Base-by-base conservation (phyloP, 2,113 vertebrate genomes). In the Psettodes erumei region DNA sequence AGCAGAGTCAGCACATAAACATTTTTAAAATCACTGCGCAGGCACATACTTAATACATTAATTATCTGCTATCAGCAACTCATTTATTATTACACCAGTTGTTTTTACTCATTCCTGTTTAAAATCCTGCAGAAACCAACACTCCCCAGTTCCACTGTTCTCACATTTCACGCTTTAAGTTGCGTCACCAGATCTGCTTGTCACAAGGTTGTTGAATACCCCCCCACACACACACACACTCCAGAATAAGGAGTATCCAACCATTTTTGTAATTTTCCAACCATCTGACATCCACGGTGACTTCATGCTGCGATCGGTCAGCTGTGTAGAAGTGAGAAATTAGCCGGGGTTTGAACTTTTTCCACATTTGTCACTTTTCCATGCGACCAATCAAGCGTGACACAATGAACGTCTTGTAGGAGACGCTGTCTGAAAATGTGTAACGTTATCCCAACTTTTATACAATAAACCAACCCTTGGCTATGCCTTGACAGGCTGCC, bases 1-100 rank as follows among this genome's bases (percentile, higher is more conserved):
- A 45, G 69, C 53, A 42, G 55, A 83, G 55, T 81, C 33, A 47
- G 30, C 66, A 65, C 38, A 48, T 28, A 75, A 48, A 70, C 21
- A 66, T 16, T 38, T 35, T 25, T 68, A 77, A 74, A 77, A 75
- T 68, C 37, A 59, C 18, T n/a, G 35, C 27, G 47, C 27, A 61
- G 10, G 10, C 35, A 59, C 60, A 32, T 1, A 48, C 43, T 51
- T 54, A 32, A 32, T 6, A 30, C 23, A 71, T 53, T 60, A 33
- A 66, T 38, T 18, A 64, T 38, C 51, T 13, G 12, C 16, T 38
- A 10, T 28, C 28, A 38, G 50, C 38, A 47, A 37, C 18, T 2
- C 15, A 21, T 30, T 15, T n/a, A 7, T 59, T 11, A 63, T 42
- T 35, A 15, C 23, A 47, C 6, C 11, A n/a, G 30, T 5, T 18